A percentile compares a stretch with the other conserved stretches of the same genome.
phyloP scores from a whole-genome alignment of 2,888 invertebrate genomes.

The Fragum sueziense region DNA sequence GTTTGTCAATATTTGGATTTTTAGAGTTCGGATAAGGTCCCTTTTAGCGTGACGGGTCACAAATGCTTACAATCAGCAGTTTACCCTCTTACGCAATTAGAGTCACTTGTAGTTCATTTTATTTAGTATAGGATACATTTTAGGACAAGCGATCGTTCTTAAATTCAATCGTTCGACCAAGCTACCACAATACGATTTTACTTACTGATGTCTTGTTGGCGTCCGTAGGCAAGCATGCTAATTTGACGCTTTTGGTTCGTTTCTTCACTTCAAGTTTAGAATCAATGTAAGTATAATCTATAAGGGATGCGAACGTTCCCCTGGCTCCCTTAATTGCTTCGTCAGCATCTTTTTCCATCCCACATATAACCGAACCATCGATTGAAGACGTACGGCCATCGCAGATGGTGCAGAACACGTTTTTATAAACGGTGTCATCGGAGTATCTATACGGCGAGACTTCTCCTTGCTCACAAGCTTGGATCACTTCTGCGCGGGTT shows the following conservation, averaged over 20 bases:
- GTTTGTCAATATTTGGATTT: no score
- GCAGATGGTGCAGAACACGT: not conserved
- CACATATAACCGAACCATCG: not conserved
- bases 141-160: no score
- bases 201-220: no score
- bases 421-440: not conserved
- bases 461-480: not conserved
- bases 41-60: no score
- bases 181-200: no score
- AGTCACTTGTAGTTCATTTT: no score
- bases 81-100: no score
- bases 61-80: no score
- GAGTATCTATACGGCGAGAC: not conserved
- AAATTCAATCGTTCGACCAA: no score
- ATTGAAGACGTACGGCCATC: not conserved
- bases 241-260: not conserved
- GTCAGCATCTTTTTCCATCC: not conserved
- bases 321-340: not conserved
- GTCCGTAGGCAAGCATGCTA: not conserved
- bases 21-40: no score
- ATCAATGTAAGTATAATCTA: not conserved
- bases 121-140: no score
- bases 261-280: not conserved
- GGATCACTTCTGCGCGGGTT: not conserved
- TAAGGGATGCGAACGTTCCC: not conserved